Percentiles rank a stretch among this genome's conserved stretches.
These are phyloP conservation scores for Rhinoptilus africanus DNA, from an alignment of 2,113 vertebrate genomes.

Conservation along the genomic window DNA sequence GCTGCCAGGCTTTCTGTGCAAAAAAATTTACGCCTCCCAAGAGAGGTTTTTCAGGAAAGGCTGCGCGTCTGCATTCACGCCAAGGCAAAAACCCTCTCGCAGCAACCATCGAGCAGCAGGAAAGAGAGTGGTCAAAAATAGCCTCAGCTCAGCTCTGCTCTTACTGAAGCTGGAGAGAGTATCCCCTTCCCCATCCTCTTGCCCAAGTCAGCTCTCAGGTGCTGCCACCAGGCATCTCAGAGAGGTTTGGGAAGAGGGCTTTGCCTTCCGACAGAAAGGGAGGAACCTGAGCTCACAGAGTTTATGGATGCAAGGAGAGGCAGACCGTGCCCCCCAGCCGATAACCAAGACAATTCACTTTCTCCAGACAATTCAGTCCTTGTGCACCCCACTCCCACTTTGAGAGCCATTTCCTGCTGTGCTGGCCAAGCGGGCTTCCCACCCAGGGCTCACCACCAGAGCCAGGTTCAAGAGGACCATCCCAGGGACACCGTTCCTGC, in stretches of 20 bases:
- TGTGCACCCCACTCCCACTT: not conserved
- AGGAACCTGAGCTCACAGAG: not conserved
- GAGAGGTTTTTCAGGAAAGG: not conserved
- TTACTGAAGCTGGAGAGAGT: not conserved
- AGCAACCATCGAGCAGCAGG: not conserved
- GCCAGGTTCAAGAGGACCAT: not conserved
- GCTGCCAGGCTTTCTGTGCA: not conserved
- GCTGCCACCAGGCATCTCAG: not conserved
- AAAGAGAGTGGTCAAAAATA: fast-evolving
- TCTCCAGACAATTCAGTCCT: not conserved
- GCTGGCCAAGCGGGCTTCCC: not conserved
- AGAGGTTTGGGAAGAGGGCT: not conserved
- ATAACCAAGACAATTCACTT: not conserved
- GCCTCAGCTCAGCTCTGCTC: not conserved
- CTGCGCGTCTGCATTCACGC: fast-evolving
- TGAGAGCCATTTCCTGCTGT: not conserved
- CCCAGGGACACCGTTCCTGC: not conserved
- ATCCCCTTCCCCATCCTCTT: not conserved
- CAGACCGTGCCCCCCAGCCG: fast-evolving
- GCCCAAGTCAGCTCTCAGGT: not conserved
- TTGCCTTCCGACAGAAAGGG: not conserved
- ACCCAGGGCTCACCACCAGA: fast-evolving
- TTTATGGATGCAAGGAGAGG: not conserved
- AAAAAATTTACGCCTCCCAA: not conserved
- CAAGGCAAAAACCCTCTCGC: not conserved